These are phyloP conservation scores for Prolemur simus DNA, from an alignment of 2,113 vertebrate species.

Conservation along the genomic window DNA sequence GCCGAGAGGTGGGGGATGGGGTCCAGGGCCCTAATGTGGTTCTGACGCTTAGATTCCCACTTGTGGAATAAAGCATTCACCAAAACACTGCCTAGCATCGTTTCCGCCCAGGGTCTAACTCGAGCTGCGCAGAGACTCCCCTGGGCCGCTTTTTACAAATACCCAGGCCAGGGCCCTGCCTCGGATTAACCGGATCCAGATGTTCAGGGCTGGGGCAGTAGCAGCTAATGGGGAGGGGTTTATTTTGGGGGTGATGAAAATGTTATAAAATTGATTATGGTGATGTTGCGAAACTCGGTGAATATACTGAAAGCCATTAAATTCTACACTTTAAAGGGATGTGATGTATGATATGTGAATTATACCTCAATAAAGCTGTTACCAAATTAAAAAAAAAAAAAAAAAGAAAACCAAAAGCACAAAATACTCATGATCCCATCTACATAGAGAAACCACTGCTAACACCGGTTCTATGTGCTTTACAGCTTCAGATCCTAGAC, in stretches of 20 bases:
- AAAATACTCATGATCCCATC: not conserved
- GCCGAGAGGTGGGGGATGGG: not conserved
- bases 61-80: not conserved
- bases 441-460: not conserved
- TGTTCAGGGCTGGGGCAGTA: not conserved
- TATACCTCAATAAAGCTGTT: not conserved
- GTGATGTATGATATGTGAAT: not conserved
- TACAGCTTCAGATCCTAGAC: not conserved
- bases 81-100: not conserved
- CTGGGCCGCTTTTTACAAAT: not conserved
- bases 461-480: not conserved
- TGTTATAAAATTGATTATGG: not conserved
- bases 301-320: not conserved
- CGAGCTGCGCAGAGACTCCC: not conserved
- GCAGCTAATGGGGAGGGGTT: not conserved
- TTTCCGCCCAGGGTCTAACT: not conserved
- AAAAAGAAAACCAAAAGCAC: not conserved
- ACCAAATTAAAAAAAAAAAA: not conserved
- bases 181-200: not conserved
- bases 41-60: not conserved
- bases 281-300: not conserved
- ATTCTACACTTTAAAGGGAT: not conserved
- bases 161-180: not conserved
- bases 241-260: not conserved
- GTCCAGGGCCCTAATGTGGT: not conserved